Base-by-base conservation (phyloP, 2,797 vertebrate species). In the Sebastes trivittatus region DNA sequence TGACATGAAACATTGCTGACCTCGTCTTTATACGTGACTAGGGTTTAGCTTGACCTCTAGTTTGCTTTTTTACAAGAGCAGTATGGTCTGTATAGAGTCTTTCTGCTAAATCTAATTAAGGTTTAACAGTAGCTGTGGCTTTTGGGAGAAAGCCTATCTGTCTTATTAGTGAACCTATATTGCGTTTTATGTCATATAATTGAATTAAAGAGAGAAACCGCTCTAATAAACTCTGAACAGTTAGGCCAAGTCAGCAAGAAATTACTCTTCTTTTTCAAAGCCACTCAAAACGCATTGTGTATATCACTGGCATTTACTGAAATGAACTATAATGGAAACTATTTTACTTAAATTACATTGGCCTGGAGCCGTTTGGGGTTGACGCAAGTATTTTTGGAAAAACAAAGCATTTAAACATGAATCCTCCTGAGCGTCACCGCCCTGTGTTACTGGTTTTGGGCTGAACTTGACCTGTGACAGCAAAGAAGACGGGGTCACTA, bases 81-180 rank as follows among this genome's bases (percentile, higher is more conserved):
- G n/a, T 10, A 3, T 5, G 23, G 60, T 36, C 55, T 27, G 65
- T 68, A 36, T 18, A 25, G 65, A 75, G 77, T 58, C 74, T 85
- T 52, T 85, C 62, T 67, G 58, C 60, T 62, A 72, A 88, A 87
- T 92, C 81, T 62, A 83, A 89, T 91, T 78, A 89, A 46, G 73
- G 52, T 72, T 88, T 88, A 80, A 89, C 88, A 87, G 87, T 75
- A 79, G 84, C 81, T 62, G 29, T 52, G 68, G 84, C 65, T 75
- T 80, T 68, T 52, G 30, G 25, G 49, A 20, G 38, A 32, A 75
- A 65, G 74, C 20, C 25, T 59, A 72, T 69, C 56, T 16, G n/a
- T 74, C 87, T 67, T 69, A 74, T 88, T 85, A 86, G 85, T 46
- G 73, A 69, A 64, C 86, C 80, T 78, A 27, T 60, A 62, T 77